Conservation (phyloP, 1,140 invertebrate genomes). For the Panagrolaimus sp. region DNA sequence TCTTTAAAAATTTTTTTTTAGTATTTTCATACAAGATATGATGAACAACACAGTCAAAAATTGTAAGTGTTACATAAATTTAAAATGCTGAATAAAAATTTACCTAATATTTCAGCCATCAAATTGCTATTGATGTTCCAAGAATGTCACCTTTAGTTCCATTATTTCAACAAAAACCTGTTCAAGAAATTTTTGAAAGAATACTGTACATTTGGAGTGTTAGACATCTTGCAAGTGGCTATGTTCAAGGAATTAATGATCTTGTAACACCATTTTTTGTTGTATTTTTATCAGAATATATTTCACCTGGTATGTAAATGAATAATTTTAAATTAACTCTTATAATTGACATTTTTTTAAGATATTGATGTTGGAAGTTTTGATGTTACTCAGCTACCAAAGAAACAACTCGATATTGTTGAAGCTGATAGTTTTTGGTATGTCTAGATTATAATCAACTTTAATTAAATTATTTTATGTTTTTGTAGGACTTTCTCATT, state of each 20-base stretch:
- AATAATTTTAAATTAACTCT: background rate
- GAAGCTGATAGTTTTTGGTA: slow-evolving; percentile 99
- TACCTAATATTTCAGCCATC: slow-evolving; percentile 10
- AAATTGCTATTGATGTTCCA: slow-evolving; percentile 94
- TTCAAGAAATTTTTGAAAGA: slow-evolving; percentile 92
- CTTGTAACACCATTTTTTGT: slow-evolving; percentile 97
- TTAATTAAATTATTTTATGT: no score
- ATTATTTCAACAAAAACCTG: slow-evolving; percentile 82
- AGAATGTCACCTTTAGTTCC: slow-evolving; percentile 88
- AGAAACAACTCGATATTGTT: slow-evolving; percentile 74
- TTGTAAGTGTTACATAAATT: slow-evolving; percentile 64
- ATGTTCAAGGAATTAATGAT: slow-evolving; percentile 98
- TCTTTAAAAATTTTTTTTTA: no score
- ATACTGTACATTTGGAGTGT: slow-evolving; percentile 99
- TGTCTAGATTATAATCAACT: slow-evolving; percentile 26
- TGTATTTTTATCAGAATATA: slow-evolving; percentile 90
- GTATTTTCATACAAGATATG: slow-evolving; percentile 86
- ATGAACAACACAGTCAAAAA: slow-evolving; percentile 84
- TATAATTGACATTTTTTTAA: slow-evolving; percentile 47
- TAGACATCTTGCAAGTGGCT: slow-evolving; percentile 94
- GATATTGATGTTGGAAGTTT: slow-evolving; percentile 80
- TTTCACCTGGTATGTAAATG: slow-evolving; percentile 58
- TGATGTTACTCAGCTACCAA: slow-evolving; percentile 71
- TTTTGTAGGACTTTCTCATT: slow-evolving; percentile 63
- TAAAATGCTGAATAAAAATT: slow-evolving; percentile 24